Conservation (phyloP, 2,797 vertebrate species). For the Mycteria americana region DNA sequence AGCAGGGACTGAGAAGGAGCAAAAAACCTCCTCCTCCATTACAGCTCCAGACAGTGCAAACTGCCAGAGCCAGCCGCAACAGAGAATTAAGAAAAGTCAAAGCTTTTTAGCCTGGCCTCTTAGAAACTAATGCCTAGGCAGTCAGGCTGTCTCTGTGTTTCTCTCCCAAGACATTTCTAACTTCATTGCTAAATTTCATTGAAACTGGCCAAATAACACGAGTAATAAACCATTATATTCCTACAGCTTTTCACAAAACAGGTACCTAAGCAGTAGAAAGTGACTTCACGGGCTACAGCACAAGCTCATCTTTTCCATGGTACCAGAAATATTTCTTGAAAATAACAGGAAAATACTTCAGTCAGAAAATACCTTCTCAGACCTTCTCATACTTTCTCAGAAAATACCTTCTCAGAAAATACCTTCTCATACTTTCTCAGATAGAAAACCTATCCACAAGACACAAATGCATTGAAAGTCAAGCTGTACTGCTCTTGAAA, state of each 20-base stretch:
- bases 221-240: not conserved
- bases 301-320: not conserved
- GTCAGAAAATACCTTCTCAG: not conserved
- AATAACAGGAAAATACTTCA: not conserved
- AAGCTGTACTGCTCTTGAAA: not conserved
- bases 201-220: not conserved
- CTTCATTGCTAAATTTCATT: not conserved
- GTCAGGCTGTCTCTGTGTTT: not conserved
- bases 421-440: not conserved
- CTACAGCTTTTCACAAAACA: not conserved
- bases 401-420: not conserved
- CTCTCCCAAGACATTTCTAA: not conserved
- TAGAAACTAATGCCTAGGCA: not conserved
- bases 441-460: not conserved
- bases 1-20: not conserved
- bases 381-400: too few species aligned
- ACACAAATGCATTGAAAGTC: not conserved
- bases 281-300: not conserved
- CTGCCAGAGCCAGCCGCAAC: not conserved
- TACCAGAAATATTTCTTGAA: not conserved
- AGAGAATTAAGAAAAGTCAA: not conserved
- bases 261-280: not conserved
- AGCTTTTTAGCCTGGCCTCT: not conserved
- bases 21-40: not conserved
- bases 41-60: not conserved